A percentile compares a stretch with the other conserved stretches of the same genome.
phyloP scores from a whole-genome alignment of 2,797 vertebrate species.

The Garrulus glandarius region DNA sequence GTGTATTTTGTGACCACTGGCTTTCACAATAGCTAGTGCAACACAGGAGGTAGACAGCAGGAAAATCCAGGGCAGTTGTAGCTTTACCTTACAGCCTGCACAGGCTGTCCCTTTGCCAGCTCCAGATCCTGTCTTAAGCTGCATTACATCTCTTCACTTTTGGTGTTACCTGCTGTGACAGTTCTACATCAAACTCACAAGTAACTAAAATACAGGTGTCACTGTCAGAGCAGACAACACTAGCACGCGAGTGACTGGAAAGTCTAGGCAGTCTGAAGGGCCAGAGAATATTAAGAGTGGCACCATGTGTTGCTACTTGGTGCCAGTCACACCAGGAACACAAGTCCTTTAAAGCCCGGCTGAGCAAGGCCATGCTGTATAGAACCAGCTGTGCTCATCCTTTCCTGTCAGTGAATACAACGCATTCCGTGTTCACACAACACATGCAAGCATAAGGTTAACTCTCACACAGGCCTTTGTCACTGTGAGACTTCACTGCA shows the following conservation, averaged over 20 bases:
- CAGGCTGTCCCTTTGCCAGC: background rate
- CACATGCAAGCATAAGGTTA: background rate
- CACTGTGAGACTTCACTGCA: background rate
- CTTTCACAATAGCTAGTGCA: background rate
- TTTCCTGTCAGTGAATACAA: background rate
- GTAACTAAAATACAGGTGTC: background rate
- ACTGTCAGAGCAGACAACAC: background rate
- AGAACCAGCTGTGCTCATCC: background rate
- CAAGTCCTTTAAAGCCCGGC: background rate
- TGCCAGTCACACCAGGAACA: background rate
- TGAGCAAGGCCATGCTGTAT: background rate
- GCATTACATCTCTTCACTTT: background rate
- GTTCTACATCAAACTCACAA: background rate
- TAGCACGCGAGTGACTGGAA: background rate
- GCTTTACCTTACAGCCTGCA: background rate
- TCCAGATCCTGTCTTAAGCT: background rate
- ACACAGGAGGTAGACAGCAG: fast-evolving
- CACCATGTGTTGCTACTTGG: background rate
- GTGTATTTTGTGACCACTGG: background rate
- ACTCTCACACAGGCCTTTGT: background rate
- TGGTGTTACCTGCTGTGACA: background rate
- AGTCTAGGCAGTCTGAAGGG: background rate
- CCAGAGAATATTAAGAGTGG: background rate
- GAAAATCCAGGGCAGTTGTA: background rate
- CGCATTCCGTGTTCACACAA: background rate